Base-by-base conservation (phyloP, 2,888 invertebrate genomes). In the Agonopterix arenella region DNA sequence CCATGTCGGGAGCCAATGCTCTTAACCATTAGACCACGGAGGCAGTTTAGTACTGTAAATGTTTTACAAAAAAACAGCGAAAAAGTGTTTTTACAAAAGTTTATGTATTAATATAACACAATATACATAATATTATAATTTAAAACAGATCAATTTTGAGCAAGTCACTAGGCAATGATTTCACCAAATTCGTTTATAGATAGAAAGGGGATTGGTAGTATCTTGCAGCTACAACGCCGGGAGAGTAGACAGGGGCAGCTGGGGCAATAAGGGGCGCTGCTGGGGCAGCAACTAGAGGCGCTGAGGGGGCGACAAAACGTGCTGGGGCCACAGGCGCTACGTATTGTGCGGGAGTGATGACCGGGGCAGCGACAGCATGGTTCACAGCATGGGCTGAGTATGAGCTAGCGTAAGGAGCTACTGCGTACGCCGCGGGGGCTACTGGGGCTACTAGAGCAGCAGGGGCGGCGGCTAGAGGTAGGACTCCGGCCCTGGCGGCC, bases 351-450 rank as follows among this genome's bases (percentile, higher is more conserved):
- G 89, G 65, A 0, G 89, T 84, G 1, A 88, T 69, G 4, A 91
- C 90, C 0, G 94, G 94, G 8, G 93, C 89, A 18, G 94, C 94
- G 3, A 94, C 90, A 0, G 94, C 94, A 63, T 95, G 95, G 80
- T 94, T 94, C 50, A 95, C 90, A 13, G 92, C 88, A 63, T 94
- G 94, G 0, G 94, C 94, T 53, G 93, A 94, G 80, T 93, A 95
- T 10, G 93, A 94, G 61, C 91, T 92, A 48, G 95, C 94, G 62
- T 94, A 94, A 2, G 95, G 94, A 0, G 94, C 93, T 3, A 94
- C 88, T 51, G 91, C 90, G 48, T 91, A 90, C 3, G 92, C 92
- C 49, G 73, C 84, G n/a, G 79, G 82, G 42, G 94, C 94, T 49
- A 93, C 92, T 36, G 92, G 92, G 52, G 72, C 83, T 48, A 77